Evolutionary conservation across 2,113 vertebrate genomes (phyloP).

Genomic region (Tetraodon nigroviridis): DNA sequence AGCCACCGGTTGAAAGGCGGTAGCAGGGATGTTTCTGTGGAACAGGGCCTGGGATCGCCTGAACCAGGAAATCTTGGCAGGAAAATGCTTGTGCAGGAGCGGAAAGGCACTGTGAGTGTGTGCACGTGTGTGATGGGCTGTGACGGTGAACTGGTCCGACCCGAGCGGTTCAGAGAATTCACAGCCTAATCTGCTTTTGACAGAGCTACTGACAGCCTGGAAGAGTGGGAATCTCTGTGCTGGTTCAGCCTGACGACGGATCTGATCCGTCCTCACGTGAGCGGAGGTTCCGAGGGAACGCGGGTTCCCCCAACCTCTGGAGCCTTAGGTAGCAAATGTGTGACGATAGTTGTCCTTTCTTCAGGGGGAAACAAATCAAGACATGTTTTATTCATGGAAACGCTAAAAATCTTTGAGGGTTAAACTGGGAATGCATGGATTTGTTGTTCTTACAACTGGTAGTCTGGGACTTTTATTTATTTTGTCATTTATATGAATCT

Average conservation of each 20-base stretch:
- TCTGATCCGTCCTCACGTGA: no score
- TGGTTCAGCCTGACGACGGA: no score
- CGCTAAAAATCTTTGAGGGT: no score
- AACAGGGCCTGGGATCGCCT: slow-evolving; percentile 30
- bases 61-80: slow-evolving; percentile 10
- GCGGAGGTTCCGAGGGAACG: no score
- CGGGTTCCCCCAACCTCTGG: background rate
- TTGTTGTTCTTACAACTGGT: no score
- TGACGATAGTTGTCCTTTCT: no score
- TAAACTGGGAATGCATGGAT: no score
- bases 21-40: slow-evolving; percentile 35
- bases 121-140: slow-evolving; percentile 15
- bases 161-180: slow-evolving; percentile 22
- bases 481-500: no score
- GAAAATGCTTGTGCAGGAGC: slow-evolving; percentile 14
- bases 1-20: slow-evolving; percentile 3
- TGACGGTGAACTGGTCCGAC: slow-evolving; percentile 26
- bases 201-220: slow-evolving; percentile 33
- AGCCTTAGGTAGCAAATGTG: background rate
- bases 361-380: no score
- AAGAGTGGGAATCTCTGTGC: slow-evolving; percentile 7
- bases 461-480: no score
- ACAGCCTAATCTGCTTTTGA: slow-evolving; percentile 43
- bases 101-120: slow-evolving; percentile 36
- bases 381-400: no score